A percentile compares a stretch with the other conserved stretches of the same genome.
These are phyloP conservation scores for Aporrectodea caliginosa DNA, from an alignment of 1,140 invertebrate genomes.

Conservation along the genomic window DNA sequence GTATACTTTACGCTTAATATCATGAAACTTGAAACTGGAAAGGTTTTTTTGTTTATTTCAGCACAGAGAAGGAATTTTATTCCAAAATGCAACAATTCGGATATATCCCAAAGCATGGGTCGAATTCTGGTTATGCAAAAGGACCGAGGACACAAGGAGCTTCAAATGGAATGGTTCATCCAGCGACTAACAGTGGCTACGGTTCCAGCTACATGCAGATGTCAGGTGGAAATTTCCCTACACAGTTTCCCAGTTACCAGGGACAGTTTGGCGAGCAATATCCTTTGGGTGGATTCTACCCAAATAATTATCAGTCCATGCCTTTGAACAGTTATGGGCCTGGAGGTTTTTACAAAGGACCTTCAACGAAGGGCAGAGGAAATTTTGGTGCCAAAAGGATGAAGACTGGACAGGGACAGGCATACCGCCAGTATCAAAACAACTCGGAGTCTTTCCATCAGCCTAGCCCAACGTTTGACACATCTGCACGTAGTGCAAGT, in stretches of 20 bases:
- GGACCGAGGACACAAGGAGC: too few species aligned
- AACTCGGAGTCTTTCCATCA: not conserved
- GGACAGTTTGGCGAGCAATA: not conserved
- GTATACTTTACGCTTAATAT: too few species aligned
- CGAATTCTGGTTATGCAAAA: too few species aligned
- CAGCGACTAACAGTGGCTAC: too few species aligned
- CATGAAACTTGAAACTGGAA: too few species aligned
- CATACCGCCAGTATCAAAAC: not conserved
- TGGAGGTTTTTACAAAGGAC: not conserved
- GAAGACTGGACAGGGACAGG: not conserved
- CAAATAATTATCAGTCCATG: not conserved
- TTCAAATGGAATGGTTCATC: too few species aligned
- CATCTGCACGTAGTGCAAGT: too few species aligned
- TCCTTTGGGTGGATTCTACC: not conserved
- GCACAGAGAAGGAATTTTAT: too few species aligned
- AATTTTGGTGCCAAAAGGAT: not conserved
- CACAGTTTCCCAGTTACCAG: not conserved
- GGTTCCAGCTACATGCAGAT: too few species aligned
- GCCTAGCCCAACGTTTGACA: not conserved
- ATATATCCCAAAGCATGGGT: too few species aligned
- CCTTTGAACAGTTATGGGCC: not conserved
- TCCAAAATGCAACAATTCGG: too few species aligned
- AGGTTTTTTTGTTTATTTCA: too few species aligned
- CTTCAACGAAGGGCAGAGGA: not conserved
- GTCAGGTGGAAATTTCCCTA: not conserved